Percentiles rank a stretch among this genome's conserved stretches.
Conservation (phyloP, 2,888 invertebrate genomes). For the Meiosimyza decipiens region DNA sequence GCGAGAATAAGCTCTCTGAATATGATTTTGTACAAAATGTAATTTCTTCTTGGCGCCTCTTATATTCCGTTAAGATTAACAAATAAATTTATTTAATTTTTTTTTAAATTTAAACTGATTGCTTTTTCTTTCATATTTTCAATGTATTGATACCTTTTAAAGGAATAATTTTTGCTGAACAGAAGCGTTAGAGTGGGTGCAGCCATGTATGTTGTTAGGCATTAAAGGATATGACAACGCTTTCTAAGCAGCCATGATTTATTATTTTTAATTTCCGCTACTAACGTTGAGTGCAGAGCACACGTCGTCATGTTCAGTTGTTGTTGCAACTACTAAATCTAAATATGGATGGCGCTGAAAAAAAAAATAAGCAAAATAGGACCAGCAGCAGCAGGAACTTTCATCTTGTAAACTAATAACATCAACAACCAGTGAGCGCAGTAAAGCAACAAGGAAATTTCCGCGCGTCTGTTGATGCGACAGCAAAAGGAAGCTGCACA, state of each 20-base stretch:
- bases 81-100: no score
- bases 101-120: no score
- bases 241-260: constrained; percentile 56
- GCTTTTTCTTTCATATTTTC: no score
- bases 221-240: constrained; percentile 1
- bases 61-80: no score
- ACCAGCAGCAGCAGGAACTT: not conserved
- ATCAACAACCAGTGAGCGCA: constrained; percentile 14
- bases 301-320: not conserved
- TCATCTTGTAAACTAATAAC: constrained; percentile 19
- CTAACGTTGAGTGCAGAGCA: constrained; percentile 47
- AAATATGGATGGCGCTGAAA: not conserved
- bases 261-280: constrained; percentile 65
- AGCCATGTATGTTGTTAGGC: not conserved
- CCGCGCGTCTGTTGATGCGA: constrained; percentile 2
- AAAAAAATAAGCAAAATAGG: no score
- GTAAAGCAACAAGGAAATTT: not conserved
- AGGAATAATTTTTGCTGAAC: no score
- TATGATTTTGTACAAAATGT: no score
- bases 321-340: constrained; percentile 19
- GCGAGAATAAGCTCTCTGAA: no score
- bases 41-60: no score
- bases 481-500: not conserved
- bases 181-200: not conserved
- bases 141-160: no score